Conservation (phyloP, 2,113 vertebrate species). For the Neodontobutis hainanensis region DNA sequence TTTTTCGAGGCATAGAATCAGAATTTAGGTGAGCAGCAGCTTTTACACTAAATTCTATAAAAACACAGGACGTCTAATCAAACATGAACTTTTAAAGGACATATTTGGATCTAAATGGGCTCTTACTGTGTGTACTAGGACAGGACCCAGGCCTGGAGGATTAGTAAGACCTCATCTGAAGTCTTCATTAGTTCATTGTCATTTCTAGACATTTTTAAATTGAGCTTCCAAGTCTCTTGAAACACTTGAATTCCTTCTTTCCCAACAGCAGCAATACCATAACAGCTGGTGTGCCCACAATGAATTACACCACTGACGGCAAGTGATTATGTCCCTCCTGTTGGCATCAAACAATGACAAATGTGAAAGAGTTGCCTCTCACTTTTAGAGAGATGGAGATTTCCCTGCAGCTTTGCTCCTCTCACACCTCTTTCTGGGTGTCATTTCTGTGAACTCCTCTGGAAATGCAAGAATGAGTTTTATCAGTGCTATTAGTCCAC, state of each 20-base stretch:
- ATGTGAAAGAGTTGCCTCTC: slow-evolving; percentile 51
- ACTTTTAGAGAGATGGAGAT: slow-evolving; percentile 37
- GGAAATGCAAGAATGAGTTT: background rate
- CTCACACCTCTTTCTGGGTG: slow-evolving; percentile 28
- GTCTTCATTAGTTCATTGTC: too few relatives aligned
- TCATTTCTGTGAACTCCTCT: slow-evolving; percentile 8
- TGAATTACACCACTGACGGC: slow-evolving; percentile 63
- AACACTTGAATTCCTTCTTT: slow-evolving; percentile 35
- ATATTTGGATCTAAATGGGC: slow-evolving; percentile 38
- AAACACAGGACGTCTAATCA: too few relatives aligned
- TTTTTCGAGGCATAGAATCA: too few relatives aligned
- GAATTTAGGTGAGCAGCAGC: too few relatives aligned
- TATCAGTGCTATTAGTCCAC: background rate
- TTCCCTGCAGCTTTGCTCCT: slow-evolving; percentile 47
- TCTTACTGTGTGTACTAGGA: slow-evolving; percentile 31
- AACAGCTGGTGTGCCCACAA: slow-evolving; percentile 60
- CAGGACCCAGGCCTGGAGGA: slow-evolving; percentile 1
- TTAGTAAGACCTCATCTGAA: slow-evolving; percentile 8
- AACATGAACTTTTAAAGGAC: slow-evolving; percentile 50
- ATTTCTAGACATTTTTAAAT: background rate
- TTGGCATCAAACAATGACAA: slow-evolving; percentile 59
- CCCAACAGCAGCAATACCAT: slow-evolving; percentile 28
- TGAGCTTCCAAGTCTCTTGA: slow-evolving; percentile 35
- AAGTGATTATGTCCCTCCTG: slow-evolving; percentile 65
- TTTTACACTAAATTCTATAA: too few relatives aligned